Evolutionary conservation across 2,113 vertebrate species (phyloP), one percentile per base, ranked within the genome.

Genomic region (Onychostruthus taczanowskii): DNA sequence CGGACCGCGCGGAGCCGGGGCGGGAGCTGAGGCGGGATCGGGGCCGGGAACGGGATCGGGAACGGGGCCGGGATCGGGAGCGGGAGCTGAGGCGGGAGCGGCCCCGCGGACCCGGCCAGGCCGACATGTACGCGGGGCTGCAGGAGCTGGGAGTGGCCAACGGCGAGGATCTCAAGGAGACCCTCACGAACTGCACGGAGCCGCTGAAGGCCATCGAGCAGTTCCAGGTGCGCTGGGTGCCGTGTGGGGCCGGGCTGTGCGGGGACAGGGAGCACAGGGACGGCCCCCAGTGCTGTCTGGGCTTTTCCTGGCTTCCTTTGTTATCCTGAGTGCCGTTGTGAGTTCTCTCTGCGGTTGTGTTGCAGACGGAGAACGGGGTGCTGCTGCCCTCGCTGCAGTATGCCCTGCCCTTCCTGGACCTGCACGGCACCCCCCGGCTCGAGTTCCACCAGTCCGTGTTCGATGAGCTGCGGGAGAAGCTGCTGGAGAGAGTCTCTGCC

Each of bases 371-470:
- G 89, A 99, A 99, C 87, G 99, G 99, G 31, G 99, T 99, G 95
- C 98, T 99, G 62, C 97, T 99, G 96, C 99, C 99, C 1, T 99
- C 99, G 2, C 98, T 99, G 35, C 99, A 99, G 98, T 99, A 99
- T 0, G 99, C 99, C 1, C 95, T 99, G 66, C 99, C 99, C 20
- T 99, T 99, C 96, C 94, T 99, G 92, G 99, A 99, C 97, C 98
- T 99, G 62, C 99, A 99, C 5, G 99, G 99, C 19, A 99, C 99
- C 1, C 99, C 99, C 1, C 97, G 99, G 24, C 97, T 99, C 30
- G 99, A 99, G 97, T 99, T 99, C 94, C 99, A 99, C 94, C 99
- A 99, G 98, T 99, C 99, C 0, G 99, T 99, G 31, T 99, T 99
- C 8, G 99, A 99, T 6, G 99, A 99, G 97, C 98, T 99, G 24